Base-by-base conservation (phyloP, 1,140 invertebrate genomes). In the Lepidostoma basale region DNA sequence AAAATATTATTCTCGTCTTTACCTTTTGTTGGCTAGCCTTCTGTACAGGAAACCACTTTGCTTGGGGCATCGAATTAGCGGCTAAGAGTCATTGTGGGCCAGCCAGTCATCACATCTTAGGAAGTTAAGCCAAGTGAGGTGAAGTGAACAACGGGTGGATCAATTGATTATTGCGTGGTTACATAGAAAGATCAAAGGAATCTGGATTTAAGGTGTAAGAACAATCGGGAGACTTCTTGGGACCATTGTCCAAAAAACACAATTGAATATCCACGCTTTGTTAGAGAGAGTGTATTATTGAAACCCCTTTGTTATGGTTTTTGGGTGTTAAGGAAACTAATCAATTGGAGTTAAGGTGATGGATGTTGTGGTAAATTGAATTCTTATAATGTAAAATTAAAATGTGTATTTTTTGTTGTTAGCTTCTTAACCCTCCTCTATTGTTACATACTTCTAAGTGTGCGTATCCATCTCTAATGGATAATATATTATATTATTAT, bases 111-210 rank as follows among this genome's bases (percentile, higher is more conserved):
- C 30, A 12, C 33, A 56, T 33, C 52, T 36, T 36, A 22, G 45
- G 20, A 36, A 36, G 33, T 36, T 36, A 36, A 9, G 23, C 16
- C 28, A 28, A 12, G 14, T 36, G 9, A 18, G 30, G 52, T n/a
- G n/a, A 36, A 36, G 52, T 28, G 36, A 56, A 22, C 52, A 56
- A 56, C 52, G 20, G 52, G 26, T 54, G 49, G 16, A 56, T 56
- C 52, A 56, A 56, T 56, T 22, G 52, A 56, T 56, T 56, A 56
- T 56, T 30, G 18, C 28, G 28, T 20, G 52, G 52, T 56, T 56
- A n/a, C n/a, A n/a, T n/a, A 36, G 16, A 18, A 33, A 36, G 30
- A 56, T 56, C 52, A 56, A 56, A 36, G 28, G 52, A 18, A 33
- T n/a, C n/a, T n/a, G n/a, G n/a, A n/a, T n/a, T n/a, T n/a, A n/a